phyloP scores from a whole-genome alignment of 2,113 vertebrate genomes.

The Muscicapa adusta region DNA sequence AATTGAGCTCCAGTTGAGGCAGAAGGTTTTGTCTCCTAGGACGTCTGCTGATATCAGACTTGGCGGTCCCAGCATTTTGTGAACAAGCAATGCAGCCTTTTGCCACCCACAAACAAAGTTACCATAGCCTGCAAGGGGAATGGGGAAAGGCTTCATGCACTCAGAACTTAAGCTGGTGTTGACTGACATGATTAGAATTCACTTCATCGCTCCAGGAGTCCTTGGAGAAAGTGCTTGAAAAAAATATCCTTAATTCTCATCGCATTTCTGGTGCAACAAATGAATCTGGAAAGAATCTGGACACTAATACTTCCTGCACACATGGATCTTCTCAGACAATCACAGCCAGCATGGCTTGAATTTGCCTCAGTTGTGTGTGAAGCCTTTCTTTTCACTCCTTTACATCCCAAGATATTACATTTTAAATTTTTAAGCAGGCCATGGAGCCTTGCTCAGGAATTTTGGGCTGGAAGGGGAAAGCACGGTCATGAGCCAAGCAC shows the following conservation, averaged over 20 bases:
- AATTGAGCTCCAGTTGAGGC: neutral
- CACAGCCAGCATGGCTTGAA: neutral
- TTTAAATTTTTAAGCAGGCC: neutral
- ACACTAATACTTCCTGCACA: neutral
- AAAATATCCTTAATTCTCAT: neutral
- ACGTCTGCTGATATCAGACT: neutral
- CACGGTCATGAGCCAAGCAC: accelerated
- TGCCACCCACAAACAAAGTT: neutral
- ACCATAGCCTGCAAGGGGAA: accelerated
- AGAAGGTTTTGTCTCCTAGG: neutral
- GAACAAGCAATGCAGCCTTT: neutral
- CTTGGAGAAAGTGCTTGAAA: neutral
- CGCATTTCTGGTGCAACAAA: neutral
- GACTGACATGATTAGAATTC: neutral
- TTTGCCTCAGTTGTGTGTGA: neutral
- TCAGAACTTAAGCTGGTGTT: neutral
- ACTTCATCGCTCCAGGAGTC: neutral
- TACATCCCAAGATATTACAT: neutral
- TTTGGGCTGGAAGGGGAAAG: neutral
- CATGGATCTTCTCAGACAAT: neutral
- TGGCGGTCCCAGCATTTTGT: neutral
- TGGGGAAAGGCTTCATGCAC: neutral
- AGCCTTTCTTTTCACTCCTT: neutral
- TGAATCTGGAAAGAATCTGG: neutral
- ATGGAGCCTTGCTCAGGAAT: neutral